Percentiles rank a stretch among this genome's conserved stretches.
These are phyloP conservation scores for Merodon equestris DNA, from an alignment of 2,888 invertebrate genomes.

Conservation along the genomic window DNA sequence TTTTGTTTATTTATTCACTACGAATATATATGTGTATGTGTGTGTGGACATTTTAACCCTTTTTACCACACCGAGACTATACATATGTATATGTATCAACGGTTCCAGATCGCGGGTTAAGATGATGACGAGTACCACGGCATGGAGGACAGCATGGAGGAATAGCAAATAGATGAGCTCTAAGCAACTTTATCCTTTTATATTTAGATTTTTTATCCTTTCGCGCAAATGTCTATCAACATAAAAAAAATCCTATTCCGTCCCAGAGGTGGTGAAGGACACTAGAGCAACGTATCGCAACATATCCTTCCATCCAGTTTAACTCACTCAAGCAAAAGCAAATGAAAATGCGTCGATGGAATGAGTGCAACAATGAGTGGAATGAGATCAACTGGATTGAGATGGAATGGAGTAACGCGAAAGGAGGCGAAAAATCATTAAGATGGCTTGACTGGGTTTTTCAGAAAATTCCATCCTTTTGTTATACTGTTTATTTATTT, in stretches of 20 bases:
- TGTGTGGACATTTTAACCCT: slow-evolving; percentile 60
- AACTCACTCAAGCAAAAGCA: slow-evolving; percentile 55
- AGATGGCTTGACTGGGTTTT: slow-evolving; percentile 59
- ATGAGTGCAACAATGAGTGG: slow-evolving; percentile 16
- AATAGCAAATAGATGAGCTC: slow-evolving; percentile 1
- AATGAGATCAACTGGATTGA: too few species aligned
- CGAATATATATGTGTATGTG: slow-evolving; percentile 38
- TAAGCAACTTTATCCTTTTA: slow-evolving; percentile 33
- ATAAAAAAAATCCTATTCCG: slow-evolving; percentile 7
- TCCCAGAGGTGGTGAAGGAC: slow-evolving; percentile 20
- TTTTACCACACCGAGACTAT: slow-evolving; percentile 36
- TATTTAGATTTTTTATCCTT: slow-evolving; percentile 57
- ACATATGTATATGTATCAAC: background rate
- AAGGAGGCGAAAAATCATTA: slow-evolving; percentile 66
- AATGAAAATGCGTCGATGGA: slow-evolving; percentile 40
- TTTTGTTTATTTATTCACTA: slow-evolving; percentile 60
- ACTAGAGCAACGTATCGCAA: slow-evolving; percentile 54
- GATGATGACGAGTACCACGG: background rate
- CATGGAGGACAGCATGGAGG: too few species aligned
- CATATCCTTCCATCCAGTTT: slow-evolving; percentile 60
- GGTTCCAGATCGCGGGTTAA: background rate
- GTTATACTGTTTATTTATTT: slow-evolving; percentile 35
- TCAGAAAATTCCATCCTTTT: slow-evolving; percentile 56
- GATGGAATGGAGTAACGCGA: slow-evolving; percentile 11
- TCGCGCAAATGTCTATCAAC: background rate